Base-by-base conservation (phyloP, 2,797 vertebrate genomes). In the Ciconia nigra region DNA sequence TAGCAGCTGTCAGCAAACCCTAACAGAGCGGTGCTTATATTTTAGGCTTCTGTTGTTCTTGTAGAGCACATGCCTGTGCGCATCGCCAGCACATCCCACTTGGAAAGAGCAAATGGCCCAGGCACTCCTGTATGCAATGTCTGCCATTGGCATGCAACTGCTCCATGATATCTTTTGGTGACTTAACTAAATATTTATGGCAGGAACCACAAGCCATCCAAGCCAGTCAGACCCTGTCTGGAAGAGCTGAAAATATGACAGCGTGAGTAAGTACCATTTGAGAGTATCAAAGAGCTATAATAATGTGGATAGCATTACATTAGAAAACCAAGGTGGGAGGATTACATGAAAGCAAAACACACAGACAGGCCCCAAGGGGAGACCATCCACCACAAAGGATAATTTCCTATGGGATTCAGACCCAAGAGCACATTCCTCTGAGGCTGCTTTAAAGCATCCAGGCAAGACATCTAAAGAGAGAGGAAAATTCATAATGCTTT, bases 351-450 rank as follows among this genome's bases (percentile, higher is more conserved):
- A 96, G 91, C 83, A 96, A 95, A 97, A 94, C 89, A 95, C 78
- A 95, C 93, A 94, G 95, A 96, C 95, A 92, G 92, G 93, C 95
- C 96, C 95, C 94, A 87, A 87, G 95, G 92, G 92, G 94, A 93
- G 87, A 96, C 83, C 83, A 94, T 96, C 89, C 71, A 96, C 93
- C 94, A 93, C 94, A 91, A 97, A 96, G 78, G 65, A 96, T 96
- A 96, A 94, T 94, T 97, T 97, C 97, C 96, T 97, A 55, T 2
- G 94, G 96, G 96, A 96, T 95, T 95, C 87, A 96, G 88, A 92
- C 94, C 91, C 94, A 90, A 90, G 91, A 96, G 95, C 95, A 83
- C 86, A 96, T 96, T 96, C 92, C 93, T 96, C 92, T 81, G 96
- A 94, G 96, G 95, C 94, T 96, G 87, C 94, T 96, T 97, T 94